phyloP scores from a whole-genome alignment of 2,888 invertebrate species.

The Crossocerus cetratus region DNA sequence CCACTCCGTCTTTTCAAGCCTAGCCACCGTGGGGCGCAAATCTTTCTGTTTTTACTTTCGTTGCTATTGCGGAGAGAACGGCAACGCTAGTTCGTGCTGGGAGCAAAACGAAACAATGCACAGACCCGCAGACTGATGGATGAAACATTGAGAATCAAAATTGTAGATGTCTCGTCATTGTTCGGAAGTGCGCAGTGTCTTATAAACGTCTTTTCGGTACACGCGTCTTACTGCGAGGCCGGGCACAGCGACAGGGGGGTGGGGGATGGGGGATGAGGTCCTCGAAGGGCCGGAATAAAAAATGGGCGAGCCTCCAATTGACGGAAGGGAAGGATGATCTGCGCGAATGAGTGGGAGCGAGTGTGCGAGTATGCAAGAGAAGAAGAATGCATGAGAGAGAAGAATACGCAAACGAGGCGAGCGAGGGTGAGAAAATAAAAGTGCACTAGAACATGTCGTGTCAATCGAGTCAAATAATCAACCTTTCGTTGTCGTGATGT shows the following conservation, averaged over 20 bases:
- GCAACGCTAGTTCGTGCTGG: constrained; percentile 42
- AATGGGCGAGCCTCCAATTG: neutral
- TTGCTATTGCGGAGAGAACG: constrained; percentile 41
- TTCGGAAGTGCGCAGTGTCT: constrained; percentile 51
- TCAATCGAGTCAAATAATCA: constrained; percentile 54
- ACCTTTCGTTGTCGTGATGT: constrained; percentile 56
- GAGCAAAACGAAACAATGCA: constrained; percentile 60
- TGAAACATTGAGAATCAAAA: constrained; percentile 66
- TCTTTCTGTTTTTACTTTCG: constrained; percentile 47
- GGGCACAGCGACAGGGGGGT: neutral
- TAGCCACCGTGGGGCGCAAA: constrained; percentile 54
- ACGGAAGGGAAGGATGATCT: too few relatives aligned
- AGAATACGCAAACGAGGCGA: neutral
- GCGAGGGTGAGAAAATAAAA: constrained; percentile 11
- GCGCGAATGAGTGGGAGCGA: constrained; percentile 20
- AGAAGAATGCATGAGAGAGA: constrained; percentile 26
- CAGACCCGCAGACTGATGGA: constrained; percentile 69
- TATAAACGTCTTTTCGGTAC: constrained; percentile 32
- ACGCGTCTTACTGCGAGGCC: neutral
- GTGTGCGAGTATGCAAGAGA: constrained; percentile 25
- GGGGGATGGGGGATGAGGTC: neutral
- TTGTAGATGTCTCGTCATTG: constrained; percentile 53
- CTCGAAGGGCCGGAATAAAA: neutral
- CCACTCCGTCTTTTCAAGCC: constrained; percentile 16
- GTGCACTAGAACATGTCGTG: constrained; percentile 49